Evolutionary conservation across 2,113 vertebrate species (phyloP), one percentile per base, ranked within the genome.

Genomic region (Phaethornis superciliosus): DNA sequence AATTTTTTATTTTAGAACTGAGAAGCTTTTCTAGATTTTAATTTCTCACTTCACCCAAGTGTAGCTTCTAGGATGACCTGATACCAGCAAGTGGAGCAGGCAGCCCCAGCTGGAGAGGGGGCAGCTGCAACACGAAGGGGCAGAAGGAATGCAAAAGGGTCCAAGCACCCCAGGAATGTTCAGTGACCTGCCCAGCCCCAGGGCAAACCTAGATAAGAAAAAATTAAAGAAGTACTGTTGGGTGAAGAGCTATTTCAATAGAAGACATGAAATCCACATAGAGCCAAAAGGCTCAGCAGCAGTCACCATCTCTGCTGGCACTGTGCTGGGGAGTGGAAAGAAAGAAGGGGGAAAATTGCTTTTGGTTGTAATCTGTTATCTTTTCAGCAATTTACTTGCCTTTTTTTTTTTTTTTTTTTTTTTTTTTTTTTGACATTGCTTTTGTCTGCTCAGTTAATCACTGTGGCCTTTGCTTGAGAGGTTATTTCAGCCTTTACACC

Each of bases 251-350:
- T 55, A 22, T 40, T 64, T 28, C 37, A 83, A 60, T 5, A 80
- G 56, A 67, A 55, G 33, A 59, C 12, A 42, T 8, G 37, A 37
- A 44, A 32, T 10, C 35, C 21, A 6, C 1, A 49, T 58, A 79
- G 64, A 77, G 68, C 55, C n/a, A n/a, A 69, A 52, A 3, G 6
- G 14, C 65, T 22, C 30, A 4, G 55, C 6, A 10, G 47, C 24
- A 8, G 11, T 0, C 21, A 63, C 40, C 59, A 52, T 5, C 74
- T 63, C 69, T 91, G 81, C 65, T 71, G 64, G 47, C 15, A 0
- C 0, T 35, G 44, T 47, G 0, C 0, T 14, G 15, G 18, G 8
- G 4, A 40, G 40, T 40, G 40, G 40, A 40, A 40, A 40, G 8
- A 9, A 52, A 32, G 33, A 22, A 19, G 32, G 28, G 24, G 8